Conservation (phyloP, 2,888 invertebrate genomes). For the Linnaemya tessellans region DNA sequence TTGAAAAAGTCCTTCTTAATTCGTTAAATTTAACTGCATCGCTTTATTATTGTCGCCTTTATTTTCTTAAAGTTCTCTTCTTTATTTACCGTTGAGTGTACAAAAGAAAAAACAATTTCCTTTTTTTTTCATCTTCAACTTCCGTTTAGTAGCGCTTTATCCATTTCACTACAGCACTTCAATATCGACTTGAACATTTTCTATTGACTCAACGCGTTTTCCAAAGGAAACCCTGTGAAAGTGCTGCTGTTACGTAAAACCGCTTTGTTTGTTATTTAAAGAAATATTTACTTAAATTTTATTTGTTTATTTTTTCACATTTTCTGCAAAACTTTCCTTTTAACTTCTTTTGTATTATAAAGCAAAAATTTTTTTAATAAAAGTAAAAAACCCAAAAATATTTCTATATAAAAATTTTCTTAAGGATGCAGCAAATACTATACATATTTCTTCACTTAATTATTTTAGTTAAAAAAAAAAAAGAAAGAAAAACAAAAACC, state of each 20-base stretch:
- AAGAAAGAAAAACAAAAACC: not conserved
- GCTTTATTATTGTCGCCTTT: not conserved
- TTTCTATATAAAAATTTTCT: constrained; percentile 14
- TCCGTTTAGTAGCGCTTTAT: constrained; percentile 4
- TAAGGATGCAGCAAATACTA: constrained; percentile 27
- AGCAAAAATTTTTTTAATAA: constrained; percentile 20
- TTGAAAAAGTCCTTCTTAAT: not conserved
- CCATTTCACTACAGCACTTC: not conserved
- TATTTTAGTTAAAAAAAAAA: constrained; percentile 17
- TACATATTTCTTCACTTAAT: constrained; percentile 36
- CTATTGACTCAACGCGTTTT: constrained; percentile 11
- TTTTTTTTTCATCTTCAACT: constrained; percentile 3
- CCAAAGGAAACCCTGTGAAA: constrained; percentile 29
- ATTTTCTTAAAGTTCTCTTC: not conserved
- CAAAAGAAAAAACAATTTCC: not conserved
- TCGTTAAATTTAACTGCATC: not conserved
- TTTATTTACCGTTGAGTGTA: not conserved
- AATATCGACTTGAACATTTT: not conserved
- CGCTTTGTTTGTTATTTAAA: constrained; percentile 13
- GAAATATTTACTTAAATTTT: constrained; percentile 23
- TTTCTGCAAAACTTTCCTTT: constrained; percentile 11
- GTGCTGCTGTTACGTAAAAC: constrained; percentile 4
- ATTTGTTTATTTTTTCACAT: not conserved
- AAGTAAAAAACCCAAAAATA: constrained; percentile 9
- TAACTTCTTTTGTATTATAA: constrained; percentile 32